Conservation (phyloP, 2,797 vertebrate genomes). For the Hemitrygon akajei region DNA sequence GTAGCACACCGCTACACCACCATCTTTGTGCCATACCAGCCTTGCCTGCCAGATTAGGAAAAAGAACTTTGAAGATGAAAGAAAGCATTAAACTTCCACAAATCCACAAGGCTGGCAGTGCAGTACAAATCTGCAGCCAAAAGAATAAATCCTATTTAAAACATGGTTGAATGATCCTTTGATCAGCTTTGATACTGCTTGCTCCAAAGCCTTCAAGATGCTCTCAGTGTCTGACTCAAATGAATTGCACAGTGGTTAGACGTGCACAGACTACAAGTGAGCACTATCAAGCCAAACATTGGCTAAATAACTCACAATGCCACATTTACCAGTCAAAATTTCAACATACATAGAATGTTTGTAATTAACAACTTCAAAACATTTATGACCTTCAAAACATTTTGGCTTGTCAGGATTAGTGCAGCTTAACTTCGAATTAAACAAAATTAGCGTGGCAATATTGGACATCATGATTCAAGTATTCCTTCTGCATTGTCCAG, state of each 20-base stretch:
- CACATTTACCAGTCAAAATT: neutral
- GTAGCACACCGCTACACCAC: no score
- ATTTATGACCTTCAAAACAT: neutral
- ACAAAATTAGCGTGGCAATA: neutral
- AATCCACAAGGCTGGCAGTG: neutral
- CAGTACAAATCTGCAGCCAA: neutral
- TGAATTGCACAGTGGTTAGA: neutral
- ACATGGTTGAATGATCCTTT: neutral
- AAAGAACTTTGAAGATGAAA: neutral
- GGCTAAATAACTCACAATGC: neutral
- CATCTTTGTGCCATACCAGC: neutral
- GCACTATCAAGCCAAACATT: neutral
- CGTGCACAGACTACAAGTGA: neutral
- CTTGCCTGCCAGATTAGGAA: neutral
- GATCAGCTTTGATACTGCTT: neutral
- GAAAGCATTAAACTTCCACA: neutral
- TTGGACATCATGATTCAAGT: neutral
- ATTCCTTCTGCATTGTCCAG: neutral
- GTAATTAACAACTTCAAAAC: neutral
- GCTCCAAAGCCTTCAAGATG: neutral
- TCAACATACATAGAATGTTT: neutral
- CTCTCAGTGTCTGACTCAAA: neutral
- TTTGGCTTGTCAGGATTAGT: neutral
- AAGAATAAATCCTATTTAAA: neutral
- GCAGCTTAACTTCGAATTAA: neutral